Evolutionary conservation across 2,797 vertebrate species (phyloP).

Genomic region (Furcifer pardalis): DNA sequence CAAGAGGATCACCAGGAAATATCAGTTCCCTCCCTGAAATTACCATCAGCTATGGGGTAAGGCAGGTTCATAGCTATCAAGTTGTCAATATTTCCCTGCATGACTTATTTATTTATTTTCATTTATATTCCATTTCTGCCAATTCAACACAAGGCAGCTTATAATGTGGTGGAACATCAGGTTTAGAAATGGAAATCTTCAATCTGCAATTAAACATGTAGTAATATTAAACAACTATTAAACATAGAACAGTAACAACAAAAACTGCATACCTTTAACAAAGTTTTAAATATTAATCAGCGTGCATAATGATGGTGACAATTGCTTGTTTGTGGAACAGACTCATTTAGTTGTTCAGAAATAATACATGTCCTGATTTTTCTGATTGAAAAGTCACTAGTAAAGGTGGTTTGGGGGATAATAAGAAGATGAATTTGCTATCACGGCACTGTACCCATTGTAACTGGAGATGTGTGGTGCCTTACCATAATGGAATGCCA

Average conservation of each 20-base stretch:
- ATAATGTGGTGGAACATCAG: background rate
- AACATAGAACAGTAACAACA: too few species aligned
- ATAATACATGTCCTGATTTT: background rate
- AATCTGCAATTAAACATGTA: background rate
- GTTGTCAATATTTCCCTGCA: background rate
- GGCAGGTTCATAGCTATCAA: slow-evolving; percentile 17
- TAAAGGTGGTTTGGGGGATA: background rate
- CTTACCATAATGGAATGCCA: background rate
- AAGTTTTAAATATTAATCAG: too few species aligned
- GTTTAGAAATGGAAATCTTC: background rate
- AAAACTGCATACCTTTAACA: too few species aligned
- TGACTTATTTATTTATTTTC: background rate
- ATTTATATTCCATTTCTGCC: background rate
- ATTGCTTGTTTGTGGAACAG: background rate
- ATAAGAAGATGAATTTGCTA: too few species aligned
- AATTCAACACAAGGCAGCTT: background rate
- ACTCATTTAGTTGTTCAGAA: background rate
- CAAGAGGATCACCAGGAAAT: slow-evolving; percentile 58
- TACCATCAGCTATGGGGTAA: slow-evolving; percentile 67
- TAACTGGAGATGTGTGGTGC: background rate
- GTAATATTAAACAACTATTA: background rate
- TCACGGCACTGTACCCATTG: background rate
- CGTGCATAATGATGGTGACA: background rate
- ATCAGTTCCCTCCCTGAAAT: slow-evolving; percentile 28
- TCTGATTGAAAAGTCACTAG: background rate